These are phyloP conservation scores for Molossus alvarezi DNA, from an alignment of 2,797 vertebrate species.

Conservation along the genomic window DNA sequence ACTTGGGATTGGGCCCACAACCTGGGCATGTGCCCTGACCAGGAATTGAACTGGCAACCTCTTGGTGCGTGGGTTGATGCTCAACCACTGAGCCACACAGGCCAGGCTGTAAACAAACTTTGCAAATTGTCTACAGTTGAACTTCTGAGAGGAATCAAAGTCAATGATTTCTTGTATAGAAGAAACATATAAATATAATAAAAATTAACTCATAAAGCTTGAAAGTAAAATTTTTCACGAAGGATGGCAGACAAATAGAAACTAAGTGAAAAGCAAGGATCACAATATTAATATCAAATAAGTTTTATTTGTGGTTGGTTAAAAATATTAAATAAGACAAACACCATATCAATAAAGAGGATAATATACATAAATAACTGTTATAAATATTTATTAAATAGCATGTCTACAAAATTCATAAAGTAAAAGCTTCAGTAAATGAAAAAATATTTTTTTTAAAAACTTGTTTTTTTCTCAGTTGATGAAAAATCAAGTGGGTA, in stretches of 20 bases:
- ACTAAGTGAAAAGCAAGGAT: not conserved
- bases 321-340: not conserved
- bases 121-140: not conserved
- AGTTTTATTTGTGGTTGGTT: not conserved
- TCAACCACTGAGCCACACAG: too few relatives aligned
- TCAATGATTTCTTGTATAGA: not conserved
- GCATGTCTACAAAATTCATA: not conserved
- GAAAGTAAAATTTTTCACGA: conserved; percentile 14
- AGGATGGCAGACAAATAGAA: not conserved
- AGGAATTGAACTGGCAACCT: too few relatives aligned
- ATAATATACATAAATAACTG: not conserved
- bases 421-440: conserved; percentile 5
- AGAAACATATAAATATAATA: not conserved
- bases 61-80: too few relatives aligned
- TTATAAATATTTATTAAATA: conserved; percentile 29
- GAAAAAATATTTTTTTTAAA: not conserved
- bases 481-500: not conserved
- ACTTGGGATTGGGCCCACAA: too few relatives aligned
- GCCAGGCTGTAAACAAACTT: not conserved
- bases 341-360: not conserved
- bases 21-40: too few relatives aligned
- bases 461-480: not conserved
- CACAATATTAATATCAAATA: conserved; percentile 2
- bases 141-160: not conserved
- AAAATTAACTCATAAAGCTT: conserved; percentile 48